Evolutionary conservation across 1,140 invertebrate genomes (phyloP), one percentile per base, ranked within the genome.

Genomic region (Leptinotarsa defecta): DNA sequence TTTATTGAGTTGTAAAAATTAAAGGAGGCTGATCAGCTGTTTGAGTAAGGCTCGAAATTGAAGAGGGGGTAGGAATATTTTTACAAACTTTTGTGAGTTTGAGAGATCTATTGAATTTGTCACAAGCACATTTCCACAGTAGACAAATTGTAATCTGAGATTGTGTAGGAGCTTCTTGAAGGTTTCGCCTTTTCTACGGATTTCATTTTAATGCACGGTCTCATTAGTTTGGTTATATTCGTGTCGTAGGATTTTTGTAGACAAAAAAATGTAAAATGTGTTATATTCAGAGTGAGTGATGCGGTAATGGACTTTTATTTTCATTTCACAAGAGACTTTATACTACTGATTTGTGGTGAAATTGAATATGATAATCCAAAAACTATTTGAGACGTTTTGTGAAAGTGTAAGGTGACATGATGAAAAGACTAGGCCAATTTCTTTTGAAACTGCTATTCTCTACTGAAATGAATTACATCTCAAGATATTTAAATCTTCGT

Each of bases 401-500:
- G 49, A 24, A 57, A 17, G 48, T 62, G 49, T 19, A 71, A 71
- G 43, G n/a, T 52, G 19, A 22, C 19, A 27, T 17, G 22, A 19
- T 61, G 61, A 71, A 34, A 34, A 57, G 61, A 73, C 71, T 69
- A 24, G 52, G 49, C 68, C 64, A 61, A 64, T 74, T 74, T 71
- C 68, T 64, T 63, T 74, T 73, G 43, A 71, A 75, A 73, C 70
- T 27, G 52, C 62, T 75, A 74, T 74, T 75, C 70, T 78, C 74
- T 24, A 65, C 68, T 43, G 24, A 43, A 43, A 24, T 75, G 73
- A 76, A 75, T 75, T 75, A 75, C 73, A 73, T 73, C 71, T 78
- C 74, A 70, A 73, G 72, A 73, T 78, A 78, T 78, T 78, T 78
- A 78, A 78, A 78, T 74, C 72, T 78, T 77, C 52, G 6, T 57